Base-by-base conservation (phyloP, 2,888 invertebrate genomes). In the Mesorhabditis sp. region DNA sequence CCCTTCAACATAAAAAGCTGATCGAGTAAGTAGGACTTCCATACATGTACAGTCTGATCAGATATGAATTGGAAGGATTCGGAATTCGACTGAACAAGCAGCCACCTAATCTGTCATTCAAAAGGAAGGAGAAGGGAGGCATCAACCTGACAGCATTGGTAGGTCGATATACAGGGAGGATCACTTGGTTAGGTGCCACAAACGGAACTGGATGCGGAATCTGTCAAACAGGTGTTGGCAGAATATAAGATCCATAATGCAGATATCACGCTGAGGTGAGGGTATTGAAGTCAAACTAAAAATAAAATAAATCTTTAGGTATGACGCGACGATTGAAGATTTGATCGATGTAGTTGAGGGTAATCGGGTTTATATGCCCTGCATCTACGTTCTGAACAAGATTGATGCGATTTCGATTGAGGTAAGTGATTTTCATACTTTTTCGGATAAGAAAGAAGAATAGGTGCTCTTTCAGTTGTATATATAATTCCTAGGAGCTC, bases 201-300 rank as follows among this genome's bases (percentile, higher is more conserved):
- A 89, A 90, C 93, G 0, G 97, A 98, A 87, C 88, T 99, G 72
- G 98, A 99, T 87, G 85, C 91, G 69, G 98, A 99, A 81, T 91
- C 93, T 0, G 97, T 98, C 3, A 96, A 93, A 88, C 92, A 93
- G 0, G 97, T 99, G 83, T 89, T 98, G 45, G 92, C 94, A 0
- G 98, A 99, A 87, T 99, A 99, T 87, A 93, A 93, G 88, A 97
- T 98, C 72, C 95, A 97, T 87, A 98, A 99, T 87, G 98, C 98
- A 13, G 98, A 98, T 86, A 92, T 98, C 70, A 95, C 95, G 0
- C 89, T 98, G 64, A 71, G 76, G 74, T 71, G 44, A 6, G 45
- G 4, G 3, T 45, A 7, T 43, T 62, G 41, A 66, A 72, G 13
- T 65, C 66, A 69, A 43, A 71, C 79, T 66, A 4, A 10, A 63